Evolutionary conservation across 2,888 invertebrate genomes (phyloP), one percentile per base, ranked within the genome.

Genomic region (Cheilosia variabilis): DNA sequence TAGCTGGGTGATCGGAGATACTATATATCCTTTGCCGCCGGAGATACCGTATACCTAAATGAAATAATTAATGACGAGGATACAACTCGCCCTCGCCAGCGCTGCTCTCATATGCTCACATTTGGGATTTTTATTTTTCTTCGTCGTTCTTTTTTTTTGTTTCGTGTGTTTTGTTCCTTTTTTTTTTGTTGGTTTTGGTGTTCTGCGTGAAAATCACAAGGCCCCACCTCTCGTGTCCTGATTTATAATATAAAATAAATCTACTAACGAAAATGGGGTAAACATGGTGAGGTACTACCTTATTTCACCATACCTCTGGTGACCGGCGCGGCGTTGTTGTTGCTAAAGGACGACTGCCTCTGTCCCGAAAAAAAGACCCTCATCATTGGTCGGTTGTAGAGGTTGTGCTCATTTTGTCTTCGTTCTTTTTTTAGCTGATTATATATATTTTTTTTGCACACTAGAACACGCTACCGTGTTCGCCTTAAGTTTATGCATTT

Each of bases 171-270:
- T 68, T 52, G 45, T 84, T 84, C 22, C 52, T 65, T 84, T 84
- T 73, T 79, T 73, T 77, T 71, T 47, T 15, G 6, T 53, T 69
- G 15, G 45, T 55, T 66, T 72, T 58, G 77, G 73, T 79, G 58
- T 69, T 73, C 75, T 84, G 84, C 75, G 84, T 84, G 69, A 84
- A 84, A 79, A 84, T 79, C 84, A 84, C 73, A 79, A 65, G 79
- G 84, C 84, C 84, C 84, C 84, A 84, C 84, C 84, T 75, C 79
- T 69, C 41, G 79, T 75, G 52, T 79, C 84, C 84, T 84, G 84
- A 84, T 84, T 84, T 84, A 84, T 84, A 84, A 79, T 84, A 84
- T 79, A 84, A 84, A 84, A 84, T 84, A 84, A 84, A 84, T 84
- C 84, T 84, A 84, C 84, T 84, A 84, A 79, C 84, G 84, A 84